Conservation (phyloP, 1,140 invertebrate species). For the Drosophila watanabei region DNA sequence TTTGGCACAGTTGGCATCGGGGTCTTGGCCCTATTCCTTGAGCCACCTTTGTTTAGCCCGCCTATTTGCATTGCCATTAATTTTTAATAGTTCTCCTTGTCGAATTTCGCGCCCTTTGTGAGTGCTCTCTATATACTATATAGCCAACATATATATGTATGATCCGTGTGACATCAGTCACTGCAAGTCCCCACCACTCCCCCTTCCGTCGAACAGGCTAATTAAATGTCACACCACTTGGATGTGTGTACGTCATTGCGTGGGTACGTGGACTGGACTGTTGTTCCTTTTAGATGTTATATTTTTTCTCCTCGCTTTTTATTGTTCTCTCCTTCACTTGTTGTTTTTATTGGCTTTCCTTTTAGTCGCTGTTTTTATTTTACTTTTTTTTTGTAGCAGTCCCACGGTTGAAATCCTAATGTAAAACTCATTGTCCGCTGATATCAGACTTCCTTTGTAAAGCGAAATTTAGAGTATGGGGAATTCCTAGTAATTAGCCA, state of each 20-base stretch:
- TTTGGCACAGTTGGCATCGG: slow-evolving; percentile 68
- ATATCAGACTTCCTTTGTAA: slow-evolving; percentile 37
- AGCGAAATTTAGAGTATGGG: not conserved
- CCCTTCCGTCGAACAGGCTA: slow-evolving; percentile 35
- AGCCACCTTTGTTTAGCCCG: slow-evolving; percentile 67
- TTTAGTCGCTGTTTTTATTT: slow-evolving; percentile 23
- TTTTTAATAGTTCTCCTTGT: slow-evolving; percentile 72
- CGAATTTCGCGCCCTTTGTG: slow-evolving; percentile 43
- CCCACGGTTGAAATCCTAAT: slow-evolving; percentile 23
- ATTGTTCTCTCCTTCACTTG: slow-evolving; percentile 12
- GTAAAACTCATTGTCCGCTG: slow-evolving; percentile 27
- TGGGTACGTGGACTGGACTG: slow-evolving; percentile 29
- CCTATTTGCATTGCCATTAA: slow-evolving; percentile 78
- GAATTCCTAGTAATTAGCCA: slow-evolving; percentile 5
- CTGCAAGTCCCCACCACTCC: slow-evolving; percentile 34
- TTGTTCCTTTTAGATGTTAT: slow-evolving; percentile 23
- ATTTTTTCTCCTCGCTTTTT: slow-evolving; percentile 2
- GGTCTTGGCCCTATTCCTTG: slow-evolving; percentile 49
- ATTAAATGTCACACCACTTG: slow-evolving; percentile 68
- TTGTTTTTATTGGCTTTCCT: slow-evolving; percentile 8
- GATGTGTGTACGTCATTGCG: slow-evolving; percentile 51
- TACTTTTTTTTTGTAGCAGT: slow-evolving; percentile 2
- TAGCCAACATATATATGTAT: not conserved
- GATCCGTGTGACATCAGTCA: slow-evolving; percentile 55
- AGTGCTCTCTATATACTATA: slow-evolving; percentile 10